Conservation (phyloP, 92 coral and sea anemone species). For the Palythoa grandiflora region DNA sequence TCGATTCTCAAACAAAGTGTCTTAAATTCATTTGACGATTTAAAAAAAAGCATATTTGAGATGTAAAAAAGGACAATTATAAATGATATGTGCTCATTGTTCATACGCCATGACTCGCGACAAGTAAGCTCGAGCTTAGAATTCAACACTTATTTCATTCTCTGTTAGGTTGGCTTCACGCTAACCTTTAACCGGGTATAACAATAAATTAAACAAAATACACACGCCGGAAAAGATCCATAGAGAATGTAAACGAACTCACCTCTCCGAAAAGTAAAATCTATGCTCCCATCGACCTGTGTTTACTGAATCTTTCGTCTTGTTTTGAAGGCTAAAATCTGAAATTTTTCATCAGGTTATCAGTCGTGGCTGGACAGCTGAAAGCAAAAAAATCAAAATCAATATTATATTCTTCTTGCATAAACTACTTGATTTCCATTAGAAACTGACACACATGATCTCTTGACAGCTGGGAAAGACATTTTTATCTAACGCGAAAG, state of each 20-base stretch:
- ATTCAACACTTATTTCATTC: constrained; percentile 16
- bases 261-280: constrained; percentile 10
- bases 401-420: background rate
- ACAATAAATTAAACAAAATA: background rate
- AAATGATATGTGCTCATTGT: constrained; percentile 9
- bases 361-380: background rate
- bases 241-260: constrained; percentile 6
- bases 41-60: constrained; percentile 10
- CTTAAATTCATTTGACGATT: constrained; percentile 29
- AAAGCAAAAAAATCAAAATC: background rate
- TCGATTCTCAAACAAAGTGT: background rate
- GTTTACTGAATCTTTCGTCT: background rate
- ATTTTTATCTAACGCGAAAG: background rate
- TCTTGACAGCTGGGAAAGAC: constrained; percentile 28
- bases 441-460: constrained; percentile 9
- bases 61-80: constrained; percentile 18
- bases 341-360: background rate
- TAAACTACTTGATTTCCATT: constrained; percentile 7
- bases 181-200: background rate
- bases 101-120: background rate
- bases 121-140: background rate
- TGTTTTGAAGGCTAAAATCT: background rate
- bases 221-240: background rate
- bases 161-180: background rate
- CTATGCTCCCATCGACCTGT: background rate